Percentiles rank a stretch among this genome's conserved stretches.
Conservation (phyloP, 2,888 invertebrate genomes). For the Eupithecia abbreviata region DNA sequence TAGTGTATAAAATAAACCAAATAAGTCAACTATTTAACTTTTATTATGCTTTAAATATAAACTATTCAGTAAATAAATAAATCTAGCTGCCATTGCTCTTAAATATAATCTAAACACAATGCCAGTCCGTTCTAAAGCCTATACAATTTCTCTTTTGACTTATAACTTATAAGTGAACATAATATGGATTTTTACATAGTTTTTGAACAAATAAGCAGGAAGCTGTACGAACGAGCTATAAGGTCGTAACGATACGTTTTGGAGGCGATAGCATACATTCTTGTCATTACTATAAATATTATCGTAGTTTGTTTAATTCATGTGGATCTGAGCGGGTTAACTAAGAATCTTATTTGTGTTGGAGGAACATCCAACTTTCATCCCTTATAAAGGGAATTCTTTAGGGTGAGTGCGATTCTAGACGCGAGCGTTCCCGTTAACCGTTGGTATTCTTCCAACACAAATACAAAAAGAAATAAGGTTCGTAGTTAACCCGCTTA, state of each 20-base stretch:
- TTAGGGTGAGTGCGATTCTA: too few species aligned
- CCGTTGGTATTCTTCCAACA: too few species aligned
- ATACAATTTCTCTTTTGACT: slow-evolving; percentile 9
- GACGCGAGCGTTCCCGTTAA: too few species aligned
- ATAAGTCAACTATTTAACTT: slow-evolving; percentile 50
- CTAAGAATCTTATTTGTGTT: too few species aligned
- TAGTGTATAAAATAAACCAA: slow-evolving; percentile 26
- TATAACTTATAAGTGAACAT: not conserved
- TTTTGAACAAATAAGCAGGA: not conserved
- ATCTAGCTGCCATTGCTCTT: slow-evolving; percentile 57
- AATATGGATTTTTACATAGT: not conserved
- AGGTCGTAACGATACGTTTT: not conserved
- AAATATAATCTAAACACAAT: slow-evolving; percentile 44
- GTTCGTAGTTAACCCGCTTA: too few species aligned
- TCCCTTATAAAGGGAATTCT: too few species aligned
- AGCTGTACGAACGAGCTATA: not conserved
- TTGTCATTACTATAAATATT: not conserved
- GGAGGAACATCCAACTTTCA: too few species aligned
- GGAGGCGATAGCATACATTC: not conserved
- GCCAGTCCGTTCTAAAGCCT: slow-evolving; percentile 57
- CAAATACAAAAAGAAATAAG: too few species aligned
- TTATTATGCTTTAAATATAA: slow-evolving; percentile 69
- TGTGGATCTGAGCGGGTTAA: too few species aligned
- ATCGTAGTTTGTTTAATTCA: too few species aligned
- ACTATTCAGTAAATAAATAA: slow-evolving; percentile 56